Conservation (phyloP, 2,797 vertebrate species). For the Epinephelus awoara region DNA sequence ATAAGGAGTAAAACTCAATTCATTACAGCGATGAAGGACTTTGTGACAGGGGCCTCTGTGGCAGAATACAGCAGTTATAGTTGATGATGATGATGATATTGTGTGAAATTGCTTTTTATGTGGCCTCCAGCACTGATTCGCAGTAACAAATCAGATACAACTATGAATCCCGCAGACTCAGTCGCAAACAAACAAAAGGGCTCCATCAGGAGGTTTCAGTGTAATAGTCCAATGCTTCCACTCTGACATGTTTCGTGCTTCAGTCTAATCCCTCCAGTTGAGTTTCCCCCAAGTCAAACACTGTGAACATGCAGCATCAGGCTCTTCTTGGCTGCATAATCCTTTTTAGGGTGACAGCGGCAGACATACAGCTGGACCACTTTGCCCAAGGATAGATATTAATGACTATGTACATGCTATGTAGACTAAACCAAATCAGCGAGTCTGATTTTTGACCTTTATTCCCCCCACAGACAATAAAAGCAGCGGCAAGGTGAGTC, state of each 20-base stretch:
- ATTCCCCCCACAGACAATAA: neutral
- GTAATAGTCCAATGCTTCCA: neutral
- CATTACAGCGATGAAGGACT: conserved; percentile 57
- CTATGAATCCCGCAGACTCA: conserved; percentile 1
- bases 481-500: conserved; percentile 35
- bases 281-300: conserved; percentile 24
- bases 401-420: conserved; percentile 35
- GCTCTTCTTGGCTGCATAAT: conserved; percentile 20
- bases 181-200: conserved; percentile 15
- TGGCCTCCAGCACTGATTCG: conserved; percentile 25
- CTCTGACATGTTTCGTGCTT: conserved; percentile 24
- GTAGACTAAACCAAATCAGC: conserved; percentile 19
- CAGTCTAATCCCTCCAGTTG: conserved; percentile 5
- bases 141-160: conserved; percentile 16
- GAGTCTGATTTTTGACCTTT: conserved; percentile 5
- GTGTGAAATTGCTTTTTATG: conserved; percentile 35
- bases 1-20: conserved; percentile 44
- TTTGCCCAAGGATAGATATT: conserved; percentile 44
- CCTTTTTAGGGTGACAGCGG: conserved; percentile 14
- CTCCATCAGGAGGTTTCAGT: conserved; percentile 5
- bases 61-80: conserved; percentile 26
- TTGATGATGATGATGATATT: conserved; percentile 39
- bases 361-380: conserved; percentile 30
- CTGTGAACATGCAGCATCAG: conserved; percentile 29
- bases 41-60: conserved; percentile 21